Evolutionary conservation across 2,797 vertebrate genomes (phyloP), one percentile per base, ranked within the genome.

Genomic region (Lepus oiostolus): DNA sequence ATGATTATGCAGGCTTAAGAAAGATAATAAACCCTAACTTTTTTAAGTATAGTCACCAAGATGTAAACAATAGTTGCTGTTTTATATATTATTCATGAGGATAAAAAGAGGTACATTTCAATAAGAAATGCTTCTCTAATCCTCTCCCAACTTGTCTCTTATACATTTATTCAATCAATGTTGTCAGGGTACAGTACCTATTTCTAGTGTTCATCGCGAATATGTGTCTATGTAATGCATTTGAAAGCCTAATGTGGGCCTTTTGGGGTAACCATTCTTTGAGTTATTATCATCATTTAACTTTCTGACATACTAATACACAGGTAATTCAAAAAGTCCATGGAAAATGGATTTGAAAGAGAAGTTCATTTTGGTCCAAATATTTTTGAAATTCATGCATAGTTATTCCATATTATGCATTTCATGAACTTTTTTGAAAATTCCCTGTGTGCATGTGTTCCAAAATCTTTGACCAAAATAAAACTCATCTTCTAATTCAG

Each of bases 251-350:
- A 54, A 75, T 92, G 4, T 63, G 32, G 68, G 7, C 89, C 30
- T 80, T 93, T 80, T 47, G 22, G 74, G 91, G 24, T n/a, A 47
- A 77, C 21, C 35, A 42, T 80, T 74, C 32, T 90, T 88, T 58
- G 52, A 86, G 35, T 91, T 85, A 85, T 89, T 32, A 65, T 14
- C 60, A 21, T 42, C 17, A 58, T 87, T 95, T 83, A 38, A 91
- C 76, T 80, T 93, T 24, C 32, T 77, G 58, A 24, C 88, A 58
- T 32, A 62, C 28, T 83, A 77, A 74, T 85, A 21, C 42, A 47
- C 42, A 47, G 42, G 42, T 47, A 47, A 47, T 47, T 47, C 8
- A 47, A 47, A 47, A 47, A 42, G 42, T 47, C 42, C 9, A 47
- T 47, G 42, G 42, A 47, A 47, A 47, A 47, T 47, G 42, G 42